phyloP scores from a whole-genome alignment of 2,113 vertebrate genomes.

The Lipophrys pholis region DNA sequence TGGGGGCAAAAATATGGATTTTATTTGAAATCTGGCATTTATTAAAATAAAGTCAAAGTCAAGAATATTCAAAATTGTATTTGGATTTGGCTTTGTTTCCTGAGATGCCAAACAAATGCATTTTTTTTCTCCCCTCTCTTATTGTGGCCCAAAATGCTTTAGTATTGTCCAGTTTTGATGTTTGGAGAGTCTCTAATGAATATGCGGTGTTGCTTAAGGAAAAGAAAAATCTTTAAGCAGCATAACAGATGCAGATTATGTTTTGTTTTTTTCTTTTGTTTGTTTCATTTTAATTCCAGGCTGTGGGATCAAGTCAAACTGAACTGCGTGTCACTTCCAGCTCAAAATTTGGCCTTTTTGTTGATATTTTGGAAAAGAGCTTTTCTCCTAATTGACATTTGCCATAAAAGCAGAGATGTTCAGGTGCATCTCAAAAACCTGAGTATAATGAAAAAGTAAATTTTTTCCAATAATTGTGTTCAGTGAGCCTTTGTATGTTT shows the following conservation, averaged over 20 bases:
- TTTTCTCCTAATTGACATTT: neutral
- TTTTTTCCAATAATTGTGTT: too few species aligned
- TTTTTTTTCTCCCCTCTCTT: too few species aligned
- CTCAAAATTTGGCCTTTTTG: neutral
- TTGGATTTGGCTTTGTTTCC: too few species aligned
- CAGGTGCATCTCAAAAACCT: too few species aligned
- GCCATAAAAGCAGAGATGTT: neutral
- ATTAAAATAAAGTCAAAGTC: too few species aligned
- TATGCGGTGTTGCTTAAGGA: slow-evolving; percentile 22
- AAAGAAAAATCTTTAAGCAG: neutral
- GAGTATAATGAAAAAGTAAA: too few species aligned
- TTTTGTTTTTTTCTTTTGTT: neutral
- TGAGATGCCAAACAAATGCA: too few species aligned
- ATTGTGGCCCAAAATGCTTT: neutral
- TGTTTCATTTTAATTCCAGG: slow-evolving; percentile 20
- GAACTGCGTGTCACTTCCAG: neutral
- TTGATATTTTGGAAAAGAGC: slow-evolving; percentile 1
- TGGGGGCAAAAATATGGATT: too few species aligned
- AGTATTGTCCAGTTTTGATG: slow-evolving; percentile 1
- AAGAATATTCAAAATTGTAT: too few species aligned
- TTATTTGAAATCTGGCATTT: too few species aligned
- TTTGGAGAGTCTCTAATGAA: slow-evolving; percentile 4
- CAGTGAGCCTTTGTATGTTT: too few species aligned
- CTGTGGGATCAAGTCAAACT: slow-evolving; percentile 20
- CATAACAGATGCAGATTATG: slow-evolving; percentile 11